phyloP scores from a whole-genome alignment of 2,113 vertebrate genomes.

The Salvelinus alpinus region DNA sequence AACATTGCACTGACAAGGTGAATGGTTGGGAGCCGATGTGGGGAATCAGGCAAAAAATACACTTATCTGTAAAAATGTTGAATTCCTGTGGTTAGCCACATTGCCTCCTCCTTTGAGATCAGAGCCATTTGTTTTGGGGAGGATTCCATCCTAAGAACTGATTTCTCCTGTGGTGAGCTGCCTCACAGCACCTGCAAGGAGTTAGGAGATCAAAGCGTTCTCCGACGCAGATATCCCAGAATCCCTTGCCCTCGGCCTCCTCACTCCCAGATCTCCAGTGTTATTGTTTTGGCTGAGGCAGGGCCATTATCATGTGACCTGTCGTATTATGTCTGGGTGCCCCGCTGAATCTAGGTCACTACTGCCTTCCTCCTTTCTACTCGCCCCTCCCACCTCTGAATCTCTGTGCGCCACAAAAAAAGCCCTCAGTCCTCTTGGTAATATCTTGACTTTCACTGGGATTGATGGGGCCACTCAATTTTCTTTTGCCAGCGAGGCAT shows the following conservation, averaged over 20 bases:
- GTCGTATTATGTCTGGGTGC: conserved; percentile 36
- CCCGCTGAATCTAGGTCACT: conserved; percentile 42
- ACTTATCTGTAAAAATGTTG: background rate
- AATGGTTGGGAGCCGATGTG: background rate
- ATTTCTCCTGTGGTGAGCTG: background rate
- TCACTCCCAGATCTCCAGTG: conserved; percentile 1
- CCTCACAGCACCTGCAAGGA: conserved; percentile 31
- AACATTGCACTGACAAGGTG: background rate
- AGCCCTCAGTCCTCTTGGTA: background rate
- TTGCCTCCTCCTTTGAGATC: background rate
- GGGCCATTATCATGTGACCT: conserved; percentile 24
- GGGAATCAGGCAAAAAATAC: background rate
- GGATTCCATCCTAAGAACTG: conserved; percentile 25
- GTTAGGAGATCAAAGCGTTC: conserved; percentile 38
- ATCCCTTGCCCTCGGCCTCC: background rate
- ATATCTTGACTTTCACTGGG: background rate
- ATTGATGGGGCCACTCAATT: background rate
- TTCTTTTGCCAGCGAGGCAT: background rate
- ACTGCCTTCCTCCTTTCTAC: conserved; percentile 11
- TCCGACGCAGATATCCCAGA: background rate
- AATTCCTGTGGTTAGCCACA: conserved; percentile 3
- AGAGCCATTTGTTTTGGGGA: conserved; percentile 23
- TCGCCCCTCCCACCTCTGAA: conserved; percentile 12
- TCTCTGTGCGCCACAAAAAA: conserved; percentile 2
- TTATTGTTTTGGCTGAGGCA: conserved; percentile 47